Evolutionary conservation across 2,888 invertebrate species (phyloP).

Genomic region (Mechanitis mazaeus): DNA sequence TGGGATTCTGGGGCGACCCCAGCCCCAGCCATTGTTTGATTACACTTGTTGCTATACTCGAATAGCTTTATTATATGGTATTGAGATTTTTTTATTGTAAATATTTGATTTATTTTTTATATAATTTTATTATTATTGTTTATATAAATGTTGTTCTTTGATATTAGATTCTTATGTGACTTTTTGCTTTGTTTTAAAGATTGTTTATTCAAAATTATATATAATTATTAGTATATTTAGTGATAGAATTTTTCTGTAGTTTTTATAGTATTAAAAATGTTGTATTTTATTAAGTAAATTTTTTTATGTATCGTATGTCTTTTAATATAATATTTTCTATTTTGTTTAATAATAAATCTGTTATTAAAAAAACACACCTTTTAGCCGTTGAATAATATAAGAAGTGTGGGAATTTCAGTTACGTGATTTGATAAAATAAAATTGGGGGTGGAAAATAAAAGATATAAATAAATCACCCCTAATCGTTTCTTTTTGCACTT

Average conservation of each 20-base stretch:
- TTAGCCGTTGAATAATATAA: conserved; percentile 5
- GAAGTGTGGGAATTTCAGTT: conserved; percentile 74
- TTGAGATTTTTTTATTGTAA: conserved; percentile 8
- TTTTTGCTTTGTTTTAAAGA: conserved; percentile 1
- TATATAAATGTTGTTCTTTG: not conserved
- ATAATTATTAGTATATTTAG: too few species aligned
- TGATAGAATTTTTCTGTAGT: too few species aligned
- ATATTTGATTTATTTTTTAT: not conserved
- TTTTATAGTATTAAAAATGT: too few species aligned
- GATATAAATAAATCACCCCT: conserved; percentile 71
- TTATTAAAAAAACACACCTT: too few species aligned
- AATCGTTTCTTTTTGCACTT: conserved; percentile 72
- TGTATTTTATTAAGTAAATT: too few species aligned
- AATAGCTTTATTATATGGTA: conserved; percentile 21
- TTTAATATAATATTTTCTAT: too few species aligned
- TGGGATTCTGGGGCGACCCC: conserved; percentile 36
- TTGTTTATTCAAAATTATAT: not conserved
- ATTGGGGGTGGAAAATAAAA: conserved; percentile 68
- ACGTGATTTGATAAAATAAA: conserved; percentile 52
- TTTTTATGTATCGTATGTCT: too few species aligned
- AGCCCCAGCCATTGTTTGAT: conserved; percentile 39
- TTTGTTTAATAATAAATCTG: too few species aligned
- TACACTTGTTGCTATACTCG: conserved; percentile 50
- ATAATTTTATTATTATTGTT: not conserved
- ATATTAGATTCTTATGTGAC: not conserved